Evolutionary conservation across 2,888 invertebrate genomes (phyloP).

Genomic region (Ceramica pisi): DNA sequence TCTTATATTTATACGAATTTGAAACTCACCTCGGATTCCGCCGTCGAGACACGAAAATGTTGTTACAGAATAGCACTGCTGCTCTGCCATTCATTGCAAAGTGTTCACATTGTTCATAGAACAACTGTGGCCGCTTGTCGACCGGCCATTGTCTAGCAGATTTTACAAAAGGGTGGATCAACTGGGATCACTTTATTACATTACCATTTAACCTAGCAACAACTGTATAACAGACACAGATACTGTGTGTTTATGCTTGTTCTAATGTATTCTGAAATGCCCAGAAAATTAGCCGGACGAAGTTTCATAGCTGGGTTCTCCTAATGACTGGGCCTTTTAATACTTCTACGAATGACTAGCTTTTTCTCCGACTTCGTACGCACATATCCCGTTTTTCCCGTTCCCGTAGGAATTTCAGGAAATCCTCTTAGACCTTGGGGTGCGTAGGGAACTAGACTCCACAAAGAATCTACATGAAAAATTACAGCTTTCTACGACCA

Average conservation of each 20-base stretch:
- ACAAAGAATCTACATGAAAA: no score
- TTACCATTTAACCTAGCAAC: not conserved
- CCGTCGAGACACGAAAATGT: no score
- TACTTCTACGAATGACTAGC: not conserved
- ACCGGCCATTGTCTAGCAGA: conserved; percentile 35
- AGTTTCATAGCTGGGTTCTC: not conserved
- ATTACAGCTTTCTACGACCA: no score
- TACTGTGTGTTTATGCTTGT: not conserved
- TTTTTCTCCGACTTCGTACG: no score
- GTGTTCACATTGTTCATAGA: conserved; percentile 37
- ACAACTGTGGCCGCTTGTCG: conserved; percentile 41
- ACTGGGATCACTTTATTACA: conserved; percentile 25
- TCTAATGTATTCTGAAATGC: conserved; percentile 17
- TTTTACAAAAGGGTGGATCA: conserved; percentile 42
- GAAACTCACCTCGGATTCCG: no score
- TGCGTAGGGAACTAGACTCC: no score
- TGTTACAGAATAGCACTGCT: no score
- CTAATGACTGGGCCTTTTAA: not conserved
- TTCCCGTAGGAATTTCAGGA: no score
- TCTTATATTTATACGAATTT: no score
- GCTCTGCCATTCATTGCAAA: conserved; percentile 30
- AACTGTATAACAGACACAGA: not conserved
- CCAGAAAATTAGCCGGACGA: not conserved
- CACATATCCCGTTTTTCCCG: no score
- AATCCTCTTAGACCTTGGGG: no score